These are phyloP conservation scores for Sitophilus oryzae DNA, from an alignment of 1,140 invertebrate genomes.

Conservation along the genomic window DNA sequence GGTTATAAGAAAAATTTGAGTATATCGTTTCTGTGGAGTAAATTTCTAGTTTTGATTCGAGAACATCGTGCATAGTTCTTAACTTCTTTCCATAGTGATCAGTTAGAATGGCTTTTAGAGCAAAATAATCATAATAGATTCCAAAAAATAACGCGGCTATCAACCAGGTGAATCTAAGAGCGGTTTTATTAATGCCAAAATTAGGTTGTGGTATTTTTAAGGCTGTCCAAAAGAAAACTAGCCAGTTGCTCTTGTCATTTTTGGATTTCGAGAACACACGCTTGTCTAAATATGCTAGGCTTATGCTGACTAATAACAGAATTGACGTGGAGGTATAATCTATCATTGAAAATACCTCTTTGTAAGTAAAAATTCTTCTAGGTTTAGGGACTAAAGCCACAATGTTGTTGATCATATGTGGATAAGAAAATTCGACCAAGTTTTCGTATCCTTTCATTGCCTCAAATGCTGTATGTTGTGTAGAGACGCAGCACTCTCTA, in stretches of 20 bases:
- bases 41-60: not conserved
- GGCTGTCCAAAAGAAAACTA: too few species aligned
- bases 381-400: conserved; percentile 1
- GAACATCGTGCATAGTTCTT: not conserved
- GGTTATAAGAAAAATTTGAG: not conserved
- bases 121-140: not conserved
- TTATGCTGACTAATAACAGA: not conserved
- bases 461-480: too few species aligned
- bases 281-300: not conserved
- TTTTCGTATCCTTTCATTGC: not conserved
- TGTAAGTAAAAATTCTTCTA: not conserved
- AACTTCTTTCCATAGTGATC: not conserved
- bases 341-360: not conserved
- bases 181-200: too few species aligned
- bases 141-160: not conserved
- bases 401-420: not conserved
- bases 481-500: too few species aligned
- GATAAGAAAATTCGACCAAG: not conserved
- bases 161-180: not conserved
- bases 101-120: not conserved
- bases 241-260: not conserved
- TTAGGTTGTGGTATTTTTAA: too few species aligned
- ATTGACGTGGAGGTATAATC: not conserved
- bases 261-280: not conserved
- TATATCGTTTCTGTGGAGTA: not conserved